These are phyloP conservation scores for Regulus satrapa DNA, from an alignment of 2,113 vertebrate species.

Conservation along the genomic window DNA sequence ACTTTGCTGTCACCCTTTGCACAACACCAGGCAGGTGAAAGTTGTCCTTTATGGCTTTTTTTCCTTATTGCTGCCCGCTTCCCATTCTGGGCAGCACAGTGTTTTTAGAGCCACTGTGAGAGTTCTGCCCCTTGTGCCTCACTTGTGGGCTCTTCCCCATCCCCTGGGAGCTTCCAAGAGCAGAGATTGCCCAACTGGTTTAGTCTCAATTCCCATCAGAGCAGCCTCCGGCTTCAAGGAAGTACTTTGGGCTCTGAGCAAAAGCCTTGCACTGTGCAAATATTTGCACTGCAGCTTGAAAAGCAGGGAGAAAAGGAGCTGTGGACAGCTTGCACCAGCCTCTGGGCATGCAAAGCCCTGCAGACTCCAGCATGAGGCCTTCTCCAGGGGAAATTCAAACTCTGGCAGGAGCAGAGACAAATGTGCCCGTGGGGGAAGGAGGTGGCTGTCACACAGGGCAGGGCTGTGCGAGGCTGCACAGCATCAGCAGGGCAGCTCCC, in stretches of 20 bases:
- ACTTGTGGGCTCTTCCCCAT: not conserved
- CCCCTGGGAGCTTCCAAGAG: not conserved
- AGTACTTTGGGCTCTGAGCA: not conserved
- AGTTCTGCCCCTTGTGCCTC: not conserved
- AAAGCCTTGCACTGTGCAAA: not conserved
- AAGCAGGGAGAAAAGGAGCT: not conserved
- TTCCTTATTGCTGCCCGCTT: not conserved
- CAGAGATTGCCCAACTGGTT: not conserved
- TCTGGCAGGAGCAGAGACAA: not conserved
- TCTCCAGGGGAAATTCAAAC: not conserved
- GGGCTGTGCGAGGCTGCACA: not conserved
- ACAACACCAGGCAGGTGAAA: not conserved
- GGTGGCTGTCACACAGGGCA: not conserved
- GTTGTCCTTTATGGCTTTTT: not conserved
- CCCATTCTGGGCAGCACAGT: not conserved
- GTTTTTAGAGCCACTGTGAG: not conserved
- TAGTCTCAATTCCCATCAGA: not conserved
- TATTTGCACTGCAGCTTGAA: conserved; percentile 39
- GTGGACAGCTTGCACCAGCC: not conserved
- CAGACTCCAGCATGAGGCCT: not conserved
- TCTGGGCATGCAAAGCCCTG: not conserved
- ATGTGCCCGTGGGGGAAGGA: not conserved
- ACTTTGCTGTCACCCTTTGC: not conserved
- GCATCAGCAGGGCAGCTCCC: not conserved
- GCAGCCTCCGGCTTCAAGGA: not conserved